These are phyloP conservation scores for Tragelaphus imberbis DNA, from an alignment of 2,113 vertebrate genomes.

Conservation along the genomic window DNA sequence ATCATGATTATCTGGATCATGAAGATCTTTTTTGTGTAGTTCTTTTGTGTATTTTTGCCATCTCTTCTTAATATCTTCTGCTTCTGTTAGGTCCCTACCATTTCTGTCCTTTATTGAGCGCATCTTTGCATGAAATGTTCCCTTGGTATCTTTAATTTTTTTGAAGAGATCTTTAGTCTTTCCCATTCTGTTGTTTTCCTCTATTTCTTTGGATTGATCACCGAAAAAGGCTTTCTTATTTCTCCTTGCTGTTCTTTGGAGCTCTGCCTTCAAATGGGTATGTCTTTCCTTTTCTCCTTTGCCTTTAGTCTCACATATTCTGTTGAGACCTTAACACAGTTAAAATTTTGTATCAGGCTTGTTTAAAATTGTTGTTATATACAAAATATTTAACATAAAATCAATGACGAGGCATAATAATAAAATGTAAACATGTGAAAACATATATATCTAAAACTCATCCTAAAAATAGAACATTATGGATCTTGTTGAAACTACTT, in stretches of 20 bases:
- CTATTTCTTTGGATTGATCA: background rate
- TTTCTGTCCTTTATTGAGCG: background rate
- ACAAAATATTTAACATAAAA: background rate
- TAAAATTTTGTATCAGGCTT: background rate
- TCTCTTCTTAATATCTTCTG: background rate
- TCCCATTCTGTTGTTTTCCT: background rate
- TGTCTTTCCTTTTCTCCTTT: background rate
- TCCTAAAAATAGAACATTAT: background rate
- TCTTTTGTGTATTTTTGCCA: background rate
- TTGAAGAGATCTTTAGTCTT: background rate
- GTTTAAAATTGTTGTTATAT: constrained; percentile 23
- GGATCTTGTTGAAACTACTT: background rate
- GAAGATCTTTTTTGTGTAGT: background rate
- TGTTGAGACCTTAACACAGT: constrained; percentile 5
- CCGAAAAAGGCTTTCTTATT: background rate
- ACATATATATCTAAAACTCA: background rate
- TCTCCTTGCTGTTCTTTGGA: background rate
- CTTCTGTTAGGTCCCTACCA: background rate
- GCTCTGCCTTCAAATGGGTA: background rate
- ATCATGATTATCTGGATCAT: background rate
- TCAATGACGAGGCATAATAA: background rate
- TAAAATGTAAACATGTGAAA: background rate
- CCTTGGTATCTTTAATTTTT: background rate
- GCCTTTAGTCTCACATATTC: background rate
- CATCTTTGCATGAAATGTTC: background rate